Evolutionary conservation across 2,797 vertebrate genomes (phyloP).

Genomic region (Typhlichthys eigenmanni): DNA sequence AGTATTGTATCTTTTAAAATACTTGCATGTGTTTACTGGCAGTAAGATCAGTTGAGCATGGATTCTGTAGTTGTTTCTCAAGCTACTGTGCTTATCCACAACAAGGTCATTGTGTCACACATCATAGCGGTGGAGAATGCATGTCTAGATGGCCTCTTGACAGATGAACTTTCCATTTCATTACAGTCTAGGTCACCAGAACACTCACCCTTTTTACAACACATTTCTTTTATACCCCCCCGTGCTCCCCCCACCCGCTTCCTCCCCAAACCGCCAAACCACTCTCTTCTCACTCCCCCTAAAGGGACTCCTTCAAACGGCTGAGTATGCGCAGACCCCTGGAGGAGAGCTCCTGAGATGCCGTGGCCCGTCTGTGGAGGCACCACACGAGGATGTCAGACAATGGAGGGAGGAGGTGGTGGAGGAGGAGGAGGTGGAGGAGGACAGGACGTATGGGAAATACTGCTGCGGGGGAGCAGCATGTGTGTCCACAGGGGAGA

Average conservation of each 20-base stretch:
- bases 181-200: neutral
- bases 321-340: conserved; percentile 77
- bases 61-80: neutral
- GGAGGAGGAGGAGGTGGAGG: conserved; percentile 23
- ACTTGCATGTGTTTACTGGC: no score
- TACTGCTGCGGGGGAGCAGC: conserved; percentile 14
- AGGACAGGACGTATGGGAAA: conserved; percentile 34
- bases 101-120: conserved; percentile 2
- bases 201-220: neutral
- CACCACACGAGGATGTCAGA: conserved; percentile 44
- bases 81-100: conserved; percentile 6
- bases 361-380: conserved; percentile 21
- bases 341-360: conserved; percentile 79
- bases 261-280: neutral
- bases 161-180: neutral
- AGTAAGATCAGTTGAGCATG: neutral
- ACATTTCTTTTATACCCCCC: no score
- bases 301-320: conserved; percentile 82
- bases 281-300: conserved; percentile 21
- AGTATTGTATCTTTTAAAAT: no score
- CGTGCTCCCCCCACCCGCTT: conserved; percentile 3
- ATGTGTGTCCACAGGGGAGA: conserved; percentile 20
- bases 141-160: neutral
- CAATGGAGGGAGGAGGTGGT: conserved; percentile 21
- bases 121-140: neutral